Conservation (phyloP, 2,113 vertebrate species). For the Antechinus stuartii region DNA sequence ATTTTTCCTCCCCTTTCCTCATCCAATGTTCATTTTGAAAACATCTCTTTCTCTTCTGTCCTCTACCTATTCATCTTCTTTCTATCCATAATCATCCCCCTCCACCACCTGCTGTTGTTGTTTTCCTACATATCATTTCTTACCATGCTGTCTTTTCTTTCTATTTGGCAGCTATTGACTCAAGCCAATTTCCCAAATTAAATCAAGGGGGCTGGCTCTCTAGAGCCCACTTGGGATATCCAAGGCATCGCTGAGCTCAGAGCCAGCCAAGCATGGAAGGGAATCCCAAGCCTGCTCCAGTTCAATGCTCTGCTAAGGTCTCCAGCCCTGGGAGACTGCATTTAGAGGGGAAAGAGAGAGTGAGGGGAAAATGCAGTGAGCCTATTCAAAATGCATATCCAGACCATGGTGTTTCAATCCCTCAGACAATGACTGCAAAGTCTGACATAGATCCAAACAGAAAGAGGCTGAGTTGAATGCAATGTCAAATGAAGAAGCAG, state of each 20-base stretch:
- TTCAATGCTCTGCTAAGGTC: slow-evolving; percentile 30
- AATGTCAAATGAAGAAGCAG: slow-evolving; percentile 39
- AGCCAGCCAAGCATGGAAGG: background rate
- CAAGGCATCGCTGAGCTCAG: slow-evolving; percentile 54
- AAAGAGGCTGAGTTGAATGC: background rate
- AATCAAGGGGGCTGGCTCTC: slow-evolving; percentile 15
- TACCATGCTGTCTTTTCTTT: slow-evolving; percentile 41
- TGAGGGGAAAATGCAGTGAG: background rate
- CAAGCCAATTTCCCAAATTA: slow-evolving; percentile 64
- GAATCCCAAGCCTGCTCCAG: background rate
- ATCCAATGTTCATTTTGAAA: slow-evolving; percentile 41
- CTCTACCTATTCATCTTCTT: slow-evolving; percentile 17
- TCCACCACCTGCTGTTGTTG: slow-evolving; percentile 11
- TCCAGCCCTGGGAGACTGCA: background rate
- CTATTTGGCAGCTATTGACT: background rate
- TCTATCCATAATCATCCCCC: background rate
- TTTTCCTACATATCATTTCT: slow-evolving; percentile 30
- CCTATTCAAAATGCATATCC: slow-evolving; percentile 10
- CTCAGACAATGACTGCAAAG: slow-evolving; percentile 49
- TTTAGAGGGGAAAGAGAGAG: background rate
- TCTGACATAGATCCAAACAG: slow-evolving; percentile 48
- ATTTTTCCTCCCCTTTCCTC: slow-evolving; percentile 20
- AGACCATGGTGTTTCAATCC: background rate
- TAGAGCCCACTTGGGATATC: slow-evolving; percentile 45
- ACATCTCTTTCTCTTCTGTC: background rate